Base-by-base conservation (phyloP, 2,113 vertebrate species). In the Etheostoma spectabile region DNA sequence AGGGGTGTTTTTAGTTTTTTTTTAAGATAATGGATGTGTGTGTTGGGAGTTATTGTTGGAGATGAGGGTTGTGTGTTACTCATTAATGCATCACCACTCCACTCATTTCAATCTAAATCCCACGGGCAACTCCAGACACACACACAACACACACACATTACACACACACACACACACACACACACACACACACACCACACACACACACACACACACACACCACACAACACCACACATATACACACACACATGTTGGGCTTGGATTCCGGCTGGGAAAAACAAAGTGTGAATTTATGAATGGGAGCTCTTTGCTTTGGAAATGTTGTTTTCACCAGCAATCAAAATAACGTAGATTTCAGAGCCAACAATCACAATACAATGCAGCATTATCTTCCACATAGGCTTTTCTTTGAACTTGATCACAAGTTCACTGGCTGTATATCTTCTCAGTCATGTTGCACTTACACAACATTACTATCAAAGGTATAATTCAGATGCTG, bases 21-120 rank as follows among this genome's bases (percentile, higher is more conserved):
- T 73, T 69, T 65, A 74, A 48, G 71, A 77, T 74, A 66, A 71
- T 80, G 33, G 76, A 72, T 84, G 74, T 71, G 80, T 82, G 80
- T 61, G 81, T 68, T 68, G 77, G 55, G 22, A 74, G 67, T 81
- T 68, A 90, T 92, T 85, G 77, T 90, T 90, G 70, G 74, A 83
- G 84, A 87, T 79, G 84, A 93, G 90, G 80, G 83, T 74, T 76
- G 91, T 74, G 83, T 93, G 92, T 91, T 91, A 89, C 92, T 94
- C 92, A 94, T 94, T 92, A 92, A 92, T 94, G 85, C 92, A 87
- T 83, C 90, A 85, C 87, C 92, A 91, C 90, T 93, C 81, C 56
- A 86, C 82, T 93, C 89, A 91, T 91, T 92, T 89, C 65, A 89
- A 87, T 80, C 85, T 78, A 91, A 90, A 91, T 91, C 90, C 88